Evolutionary conservation across 2,888 invertebrate species (phyloP), one percentile per base, ranked within the genome.

Genomic region (Digitonthophagus gazella): DNA sequence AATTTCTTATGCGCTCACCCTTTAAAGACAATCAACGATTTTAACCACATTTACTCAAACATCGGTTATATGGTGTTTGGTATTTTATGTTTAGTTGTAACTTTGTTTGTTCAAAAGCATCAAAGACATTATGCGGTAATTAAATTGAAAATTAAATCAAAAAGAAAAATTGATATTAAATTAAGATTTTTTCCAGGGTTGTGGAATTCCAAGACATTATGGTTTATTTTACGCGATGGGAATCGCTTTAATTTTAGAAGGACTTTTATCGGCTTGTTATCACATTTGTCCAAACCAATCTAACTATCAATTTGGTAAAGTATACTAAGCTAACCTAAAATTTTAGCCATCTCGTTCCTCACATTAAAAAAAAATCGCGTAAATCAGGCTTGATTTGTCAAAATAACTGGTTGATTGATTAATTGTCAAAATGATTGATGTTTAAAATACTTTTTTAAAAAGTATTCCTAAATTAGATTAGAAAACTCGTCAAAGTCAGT

Each of bases 171-270:
- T 44, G 11, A 44, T 8, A 19, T 8, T 5, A 16, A 61, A 16
- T 20, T n/a, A 16, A n/a, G n/a, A n/a, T n/a, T 57, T 71, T 69
- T 76, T 78, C 19, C 77, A 90, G 88, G 82, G 82, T 67, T 86
- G 85, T 77, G 93, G 93, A 3, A 88, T 93, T 71, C 93, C 93
- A 0, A 89, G 90, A 72, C 92, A 93, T 83, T 91, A 88, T 80
- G 95, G 96, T 0, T 81, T 96, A 19, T 92, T 91, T 80, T 95
- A 95, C 82, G 91, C 95, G 0, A 92, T 96, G 92, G 95, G 94
- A 0, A 84, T 91, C 58, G 93, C 93, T 0, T 85, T 96, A 11
- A 88, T 91, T 68, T 93, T 95, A 89, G 95, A 96, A 84, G 96
- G 96, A 0, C 77, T 95, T 1, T 86, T 96, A 22, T 94, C 94